phyloP scores from a whole-genome alignment of 1,140 invertebrate genomes.

The Palaemon carinicauda region DNA sequence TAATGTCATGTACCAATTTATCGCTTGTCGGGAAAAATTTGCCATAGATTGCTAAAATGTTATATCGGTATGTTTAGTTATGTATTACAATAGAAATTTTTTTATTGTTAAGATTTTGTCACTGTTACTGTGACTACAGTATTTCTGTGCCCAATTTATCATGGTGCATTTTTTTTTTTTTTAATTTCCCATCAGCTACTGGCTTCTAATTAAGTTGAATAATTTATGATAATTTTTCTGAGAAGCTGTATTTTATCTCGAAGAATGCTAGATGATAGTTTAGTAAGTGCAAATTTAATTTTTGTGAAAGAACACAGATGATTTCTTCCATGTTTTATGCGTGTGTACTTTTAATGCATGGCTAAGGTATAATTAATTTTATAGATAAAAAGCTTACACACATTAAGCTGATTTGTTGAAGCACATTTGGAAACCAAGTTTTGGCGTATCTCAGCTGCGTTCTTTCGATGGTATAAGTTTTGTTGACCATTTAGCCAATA shows the following conservation, averaged over 20 bases:
- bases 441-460: slow-evolving; percentile 32
- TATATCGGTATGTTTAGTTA: no score
- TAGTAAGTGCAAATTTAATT: slow-evolving; percentile 29
- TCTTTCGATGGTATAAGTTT: slow-evolving; percentile 40
- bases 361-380: slow-evolving; percentile 18
- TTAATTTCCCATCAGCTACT: slow-evolving; percentile 10
- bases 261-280: slow-evolving; percentile 23
- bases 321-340: slow-evolving; percentile 5
- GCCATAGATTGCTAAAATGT: no score
- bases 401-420: slow-evolving; percentile 36
- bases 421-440: slow-evolving; percentile 20
- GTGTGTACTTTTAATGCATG: slow-evolving; percentile 11
- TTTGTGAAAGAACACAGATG: slow-evolving; percentile 40
- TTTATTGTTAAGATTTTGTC: no score
- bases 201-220: slow-evolving; percentile 14
- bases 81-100: no score
- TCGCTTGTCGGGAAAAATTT: no score
- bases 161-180: background rate
- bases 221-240: background rate
- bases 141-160: no score
- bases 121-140: no score
- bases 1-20: no score
- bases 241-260: background rate
- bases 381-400: background rate
- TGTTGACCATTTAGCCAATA: slow-evolving; percentile 53